Conservation (phyloP, 2,797 vertebrate genomes). For the Myripristis jacobus region DNA sequence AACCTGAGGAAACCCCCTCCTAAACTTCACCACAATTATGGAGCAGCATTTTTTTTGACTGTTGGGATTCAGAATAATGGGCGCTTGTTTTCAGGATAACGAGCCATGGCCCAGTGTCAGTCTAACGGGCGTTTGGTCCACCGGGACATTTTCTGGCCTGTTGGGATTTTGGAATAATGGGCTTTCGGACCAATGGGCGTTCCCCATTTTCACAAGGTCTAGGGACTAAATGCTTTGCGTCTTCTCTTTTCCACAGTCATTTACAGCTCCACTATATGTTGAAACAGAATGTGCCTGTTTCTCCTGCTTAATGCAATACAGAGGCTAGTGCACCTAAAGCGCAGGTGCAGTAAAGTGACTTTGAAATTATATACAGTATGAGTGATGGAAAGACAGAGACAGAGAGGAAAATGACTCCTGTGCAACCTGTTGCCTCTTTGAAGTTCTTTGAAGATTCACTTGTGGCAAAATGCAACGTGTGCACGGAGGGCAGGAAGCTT, state of each 20-base stretch:
- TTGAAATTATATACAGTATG: not conserved
- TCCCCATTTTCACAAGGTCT: not conserved
- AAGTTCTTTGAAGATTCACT: slow-evolving; percentile 21
- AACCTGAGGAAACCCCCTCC: too few species aligned
- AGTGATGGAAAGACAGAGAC: not conserved
- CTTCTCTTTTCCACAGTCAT: slow-evolving; percentile 1
- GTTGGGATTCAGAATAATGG: too few species aligned
- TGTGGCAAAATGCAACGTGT: slow-evolving; percentile 19
- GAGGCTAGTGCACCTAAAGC: not conserved
- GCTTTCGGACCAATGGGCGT: too few species aligned
- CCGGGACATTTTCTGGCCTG: too few species aligned
- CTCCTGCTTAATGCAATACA: not conserved
- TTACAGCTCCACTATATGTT: not conserved
- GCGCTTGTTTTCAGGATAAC: too few species aligned
- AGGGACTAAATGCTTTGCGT: not conserved
- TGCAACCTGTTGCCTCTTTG: slow-evolving; percentile 9
- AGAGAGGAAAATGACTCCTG: slow-evolving; percentile 12
- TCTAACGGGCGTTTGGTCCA: too few species aligned
- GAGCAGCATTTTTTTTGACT: too few species aligned
- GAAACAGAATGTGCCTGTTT: not conserved
- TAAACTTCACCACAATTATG: too few species aligned
- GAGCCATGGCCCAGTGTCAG: too few species aligned
- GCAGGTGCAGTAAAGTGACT: not conserved
- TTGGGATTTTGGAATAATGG: too few species aligned
- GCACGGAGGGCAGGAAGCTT: slow-evolving; percentile 1